Base-by-base conservation (phyloP, 1,140 invertebrate species). In the Calephelis nemesis region DNA sequence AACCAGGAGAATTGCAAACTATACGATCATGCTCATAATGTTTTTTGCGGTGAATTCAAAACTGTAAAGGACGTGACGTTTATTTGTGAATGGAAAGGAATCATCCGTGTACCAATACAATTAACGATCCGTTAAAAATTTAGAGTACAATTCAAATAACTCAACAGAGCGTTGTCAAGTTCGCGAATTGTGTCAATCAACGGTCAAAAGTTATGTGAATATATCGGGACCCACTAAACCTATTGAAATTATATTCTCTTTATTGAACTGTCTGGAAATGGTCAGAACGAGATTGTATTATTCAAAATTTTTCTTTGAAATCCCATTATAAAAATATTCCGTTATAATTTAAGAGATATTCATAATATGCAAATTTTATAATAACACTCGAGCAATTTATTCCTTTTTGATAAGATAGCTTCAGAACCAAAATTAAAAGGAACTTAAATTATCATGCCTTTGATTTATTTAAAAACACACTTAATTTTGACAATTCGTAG, bases 151-250 rank as follows among this genome's bases (percentile, higher is more conserved):
- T 60, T 60, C 58, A 60, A 12, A 60, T 60, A 60, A 60, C 58
- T 60, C 58, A 60, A 60, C 40, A 80, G 77, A 79, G 78, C 79
- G 74, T 48, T 71, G 78, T 82, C 84, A 84, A 81, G 71, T 76
- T 78, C 73, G 63, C 74, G 72, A 73, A 70, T 69, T 66, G 74
- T 81, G 86, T 87, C 86, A 89, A 80, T 91, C 88, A 87, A 83
- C 82, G 86, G 83, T 87, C 88, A 88, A 88, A 80, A 78, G 84
- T 87, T 86, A 82, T 78, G 74, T 68, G 67, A 70, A 65, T 45
- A 54, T 45, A 39, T 54, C 13, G 54, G 13, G 50, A 58, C 19
- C 11, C 40, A 12, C 5, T 13, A 60, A n/a, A 40, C 15, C 63
- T 70, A 45, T 69, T 69, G 19, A 49, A 49, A 64, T 65, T 58